phyloP scores from a whole-genome alignment of 92 coral and sea anemone genomes.

The Epizoanthus rinbou region DNA sequence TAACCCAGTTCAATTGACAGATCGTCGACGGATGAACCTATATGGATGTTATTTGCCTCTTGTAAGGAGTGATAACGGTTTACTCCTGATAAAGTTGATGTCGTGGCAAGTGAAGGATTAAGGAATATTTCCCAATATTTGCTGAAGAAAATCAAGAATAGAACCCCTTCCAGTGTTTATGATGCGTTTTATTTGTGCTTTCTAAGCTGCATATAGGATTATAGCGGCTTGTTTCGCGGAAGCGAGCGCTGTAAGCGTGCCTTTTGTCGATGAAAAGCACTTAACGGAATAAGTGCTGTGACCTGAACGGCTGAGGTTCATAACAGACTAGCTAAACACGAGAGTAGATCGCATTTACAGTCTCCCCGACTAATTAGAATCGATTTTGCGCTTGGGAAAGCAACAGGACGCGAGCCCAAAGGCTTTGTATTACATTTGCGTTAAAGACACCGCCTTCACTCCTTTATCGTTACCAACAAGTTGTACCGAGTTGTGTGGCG shows the following conservation, averaged over 20 bases:
- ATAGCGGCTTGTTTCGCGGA: not conserved
- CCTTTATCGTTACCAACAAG: not conserved
- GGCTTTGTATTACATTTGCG: not conserved
- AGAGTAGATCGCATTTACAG: slow-evolving; percentile 18
- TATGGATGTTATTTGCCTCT: not conserved
- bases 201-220: not conserved
- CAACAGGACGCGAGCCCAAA: not conserved
- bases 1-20: slow-evolving; percentile 14
- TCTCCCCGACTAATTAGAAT: slow-evolving; percentile 31
- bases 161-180: no score
- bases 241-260: not conserved
- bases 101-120: not conserved
- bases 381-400: slow-evolving; percentile 40
- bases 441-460: not conserved
- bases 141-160: no score
- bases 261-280: slow-evolving; percentile 6
- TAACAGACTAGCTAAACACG: slow-evolving; percentile 5
- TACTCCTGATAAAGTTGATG: slow-evolving; percentile 1
- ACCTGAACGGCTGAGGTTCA: slow-evolving; percentile 7
- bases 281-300: not conserved
- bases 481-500: not conserved
- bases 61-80: not conserved
- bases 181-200: not conserved
- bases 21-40: not conserved
- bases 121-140: not conserved